phyloP scores from a whole-genome alignment of 2,113 vertebrate species.

The Nesogale talazaci region DNA sequence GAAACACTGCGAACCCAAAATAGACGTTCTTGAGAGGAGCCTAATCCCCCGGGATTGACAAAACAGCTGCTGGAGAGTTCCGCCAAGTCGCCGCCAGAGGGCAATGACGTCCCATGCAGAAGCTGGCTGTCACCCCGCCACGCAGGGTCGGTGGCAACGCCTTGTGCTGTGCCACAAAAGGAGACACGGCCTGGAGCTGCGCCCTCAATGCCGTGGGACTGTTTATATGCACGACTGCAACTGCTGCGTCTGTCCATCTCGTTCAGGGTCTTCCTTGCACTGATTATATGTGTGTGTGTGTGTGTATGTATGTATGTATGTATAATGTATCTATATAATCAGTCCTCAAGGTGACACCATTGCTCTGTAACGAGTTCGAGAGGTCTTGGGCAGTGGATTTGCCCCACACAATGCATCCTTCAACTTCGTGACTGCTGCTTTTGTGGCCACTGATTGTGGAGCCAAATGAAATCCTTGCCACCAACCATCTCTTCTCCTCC shows the following conservation, averaged over 20 bases:
- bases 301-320: no score
- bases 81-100: background rate
- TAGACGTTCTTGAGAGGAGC: conserved; percentile 49
- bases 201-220: no score
- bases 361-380: background rate
- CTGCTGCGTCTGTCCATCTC: background rate
- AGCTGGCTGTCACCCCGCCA: no score
- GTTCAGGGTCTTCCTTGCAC: background rate
- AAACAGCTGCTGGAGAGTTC: conserved; percentile 31
- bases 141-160: background rate
- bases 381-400: background rate
- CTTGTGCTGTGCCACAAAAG: background rate
- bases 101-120: background rate
- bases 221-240: background rate
- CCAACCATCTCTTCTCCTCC: no score
- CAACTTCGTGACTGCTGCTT: background rate
- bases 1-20: conserved; percentile 66
- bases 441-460: background rate
- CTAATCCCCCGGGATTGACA: conserved; percentile 46
- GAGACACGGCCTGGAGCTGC: background rate
- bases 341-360: background rate
- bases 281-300: no score
- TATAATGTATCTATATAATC: no score
- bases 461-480: background rate
- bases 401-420: background rate